Evolutionary conservation across 1,140 invertebrate species (phyloP).

Genomic region (Euborellia annulipes): DNA sequence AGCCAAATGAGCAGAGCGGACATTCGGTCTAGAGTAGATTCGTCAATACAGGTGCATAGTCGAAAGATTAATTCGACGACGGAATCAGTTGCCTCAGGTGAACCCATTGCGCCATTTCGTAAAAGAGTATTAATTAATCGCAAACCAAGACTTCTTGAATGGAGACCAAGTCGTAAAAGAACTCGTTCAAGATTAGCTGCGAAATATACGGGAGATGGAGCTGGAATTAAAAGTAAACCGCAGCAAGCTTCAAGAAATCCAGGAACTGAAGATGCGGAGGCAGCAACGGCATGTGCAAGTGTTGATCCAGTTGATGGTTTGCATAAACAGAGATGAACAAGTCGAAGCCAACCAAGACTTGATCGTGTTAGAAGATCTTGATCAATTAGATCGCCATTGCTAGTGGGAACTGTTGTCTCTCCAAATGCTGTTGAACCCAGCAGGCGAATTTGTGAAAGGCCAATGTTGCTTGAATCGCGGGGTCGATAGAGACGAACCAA

Average conservation of each 20-base stretch:
- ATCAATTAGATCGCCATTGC: conserved; percentile 26
- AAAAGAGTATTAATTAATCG: conserved; percentile 39
- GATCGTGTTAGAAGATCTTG: conserved; percentile 31
- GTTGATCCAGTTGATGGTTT: conserved; percentile 30
- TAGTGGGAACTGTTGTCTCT: conserved; percentile 29
- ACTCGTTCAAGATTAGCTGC: conserved; percentile 45
- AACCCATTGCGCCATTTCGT: conserved; percentile 27
- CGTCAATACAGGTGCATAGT: conserved; percentile 44
- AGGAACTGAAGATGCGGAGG: conserved; percentile 2
- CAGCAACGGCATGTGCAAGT: conserved; percentile 7
- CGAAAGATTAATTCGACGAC: conserved; percentile 65
- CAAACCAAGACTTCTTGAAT: conserved; percentile 39
- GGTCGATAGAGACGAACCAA: conserved; percentile 59
- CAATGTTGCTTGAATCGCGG: conserved; percentile 71
- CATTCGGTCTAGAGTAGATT: conserved; percentile 31
- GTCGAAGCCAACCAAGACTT: conserved; percentile 46
- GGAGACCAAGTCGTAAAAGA: conserved; percentile 40
- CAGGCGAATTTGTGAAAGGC: conserved; percentile 71
- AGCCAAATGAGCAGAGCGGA: conserved; percentile 45
- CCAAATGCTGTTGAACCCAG: conserved; percentile 64
- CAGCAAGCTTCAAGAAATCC: conserved; percentile 56
- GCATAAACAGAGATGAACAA: conserved; percentile 48
- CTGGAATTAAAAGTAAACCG: conserved; percentile 52
- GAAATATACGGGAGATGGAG: conserved; percentile 38
- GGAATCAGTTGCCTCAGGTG: conserved; percentile 37